Percentiles rank a stretch among this genome's conserved stretches.
phyloP scores from a whole-genome alignment of 2,113 vertebrate genomes.

The Isurus oxyrinchus region DNA sequence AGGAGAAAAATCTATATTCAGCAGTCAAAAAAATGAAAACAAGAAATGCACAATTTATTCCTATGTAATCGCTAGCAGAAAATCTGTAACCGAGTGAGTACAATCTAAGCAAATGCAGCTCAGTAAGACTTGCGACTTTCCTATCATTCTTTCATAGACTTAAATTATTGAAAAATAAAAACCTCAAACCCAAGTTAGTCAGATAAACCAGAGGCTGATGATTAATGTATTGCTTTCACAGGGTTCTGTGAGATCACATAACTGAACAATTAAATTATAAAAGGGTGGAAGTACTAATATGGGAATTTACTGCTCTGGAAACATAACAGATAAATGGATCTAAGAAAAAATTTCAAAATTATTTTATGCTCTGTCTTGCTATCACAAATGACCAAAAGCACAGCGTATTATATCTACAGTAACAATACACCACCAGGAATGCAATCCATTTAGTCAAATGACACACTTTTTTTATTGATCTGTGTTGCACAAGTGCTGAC shows the following conservation, averaged over 20 bases:
- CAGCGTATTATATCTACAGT: neutral
- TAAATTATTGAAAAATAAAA: neutral
- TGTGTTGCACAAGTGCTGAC: neutral
- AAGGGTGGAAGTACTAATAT: neutral
- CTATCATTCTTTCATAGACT: neutral
- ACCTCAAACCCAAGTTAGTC: neutral
- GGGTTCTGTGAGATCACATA: neutral
- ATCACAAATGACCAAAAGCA: neutral
- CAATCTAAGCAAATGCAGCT: slow-evolving; percentile 7
- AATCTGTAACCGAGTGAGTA: neutral
- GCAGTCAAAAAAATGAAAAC: neutral
- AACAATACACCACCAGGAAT: neutral
- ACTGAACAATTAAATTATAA: neutral
- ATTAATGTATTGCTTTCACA: neutral
- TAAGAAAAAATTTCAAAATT: neutral
- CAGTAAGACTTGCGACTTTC: neutral
- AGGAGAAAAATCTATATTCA: neutral
- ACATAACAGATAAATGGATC: too few relatives aligned
- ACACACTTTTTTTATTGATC: neutral
- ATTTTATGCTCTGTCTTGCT: neutral
- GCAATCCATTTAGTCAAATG: neutral
- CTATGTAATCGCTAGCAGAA: neutral
- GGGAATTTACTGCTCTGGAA: neutral
- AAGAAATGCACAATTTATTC: neutral
- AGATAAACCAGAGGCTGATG: neutral